Conservation (phyloP, 2,797 vertebrate species). For the Naso thynnoides region DNA sequence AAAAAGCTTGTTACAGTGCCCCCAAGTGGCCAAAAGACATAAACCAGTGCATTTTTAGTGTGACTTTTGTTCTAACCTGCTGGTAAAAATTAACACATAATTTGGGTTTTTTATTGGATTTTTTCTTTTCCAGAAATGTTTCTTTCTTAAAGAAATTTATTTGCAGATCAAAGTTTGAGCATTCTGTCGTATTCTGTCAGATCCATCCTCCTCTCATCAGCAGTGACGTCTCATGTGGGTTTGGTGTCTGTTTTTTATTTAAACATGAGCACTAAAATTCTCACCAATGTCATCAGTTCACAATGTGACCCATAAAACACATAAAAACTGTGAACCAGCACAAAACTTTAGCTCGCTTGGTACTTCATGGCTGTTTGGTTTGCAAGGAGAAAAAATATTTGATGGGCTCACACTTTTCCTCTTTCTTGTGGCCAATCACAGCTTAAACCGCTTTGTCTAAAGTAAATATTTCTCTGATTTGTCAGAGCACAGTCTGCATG, state of each 20-base stretch:
- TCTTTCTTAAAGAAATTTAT: background rate
- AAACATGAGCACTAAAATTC: conserved; percentile 24
- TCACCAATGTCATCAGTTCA: conserved; percentile 25
- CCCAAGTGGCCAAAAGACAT: background rate
- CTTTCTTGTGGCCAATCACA: conserved; percentile 34
- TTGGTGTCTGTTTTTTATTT: conserved; percentile 44
- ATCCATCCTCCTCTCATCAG: conserved; percentile 17
- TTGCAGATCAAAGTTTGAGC: background rate
- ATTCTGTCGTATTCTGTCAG: background rate
- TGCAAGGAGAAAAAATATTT: conserved; percentile 30
- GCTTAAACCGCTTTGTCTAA: conserved; percentile 35
- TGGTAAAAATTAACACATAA: background rate
- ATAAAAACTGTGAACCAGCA: conserved; percentile 18
- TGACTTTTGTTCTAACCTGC: background rate
- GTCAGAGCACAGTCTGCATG: too few species aligned
- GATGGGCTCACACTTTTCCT: conserved; percentile 22
- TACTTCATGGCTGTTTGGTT: conserved; percentile 36
- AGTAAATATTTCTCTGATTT: background rate
- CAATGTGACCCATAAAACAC: conserved; percentile 25
- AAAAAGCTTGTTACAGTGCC: background rate
- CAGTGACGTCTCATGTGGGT: conserved; percentile 16
- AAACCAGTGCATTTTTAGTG: background rate
- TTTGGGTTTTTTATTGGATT: background rate
- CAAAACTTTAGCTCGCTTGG: background rate
- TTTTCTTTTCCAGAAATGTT: background rate